Evolutionary conservation across 2,113 vertebrate genomes (phyloP), one percentile per base, ranked within the genome.

Genomic region (Saccopteryx bilineata): DNA sequence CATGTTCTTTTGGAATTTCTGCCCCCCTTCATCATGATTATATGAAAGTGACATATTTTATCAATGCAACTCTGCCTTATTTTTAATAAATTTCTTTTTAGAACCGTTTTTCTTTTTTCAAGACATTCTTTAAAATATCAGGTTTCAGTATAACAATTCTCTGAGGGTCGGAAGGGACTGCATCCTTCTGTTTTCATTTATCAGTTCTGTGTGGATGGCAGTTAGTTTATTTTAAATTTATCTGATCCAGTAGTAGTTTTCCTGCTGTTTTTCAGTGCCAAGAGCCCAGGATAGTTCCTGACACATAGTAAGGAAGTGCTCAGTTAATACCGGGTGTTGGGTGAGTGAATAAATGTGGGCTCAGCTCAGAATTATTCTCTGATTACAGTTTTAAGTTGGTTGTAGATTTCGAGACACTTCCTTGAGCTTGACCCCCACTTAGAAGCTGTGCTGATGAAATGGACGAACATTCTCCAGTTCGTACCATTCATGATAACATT

Each of bases 1-100:
- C 15, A 2, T 75, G 28, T 92, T 75, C 52, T 90, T 65, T 87
- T 79, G 21, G 48, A 39, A 75, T 66, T 39, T 39, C 39, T 39
- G 39, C 39, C 39, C 5, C 19, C 48, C 76, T 58, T 28, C 69
- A 52, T 23, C 80, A 1, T 52, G 63, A 31, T 84, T 82, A 72
- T 61, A 9, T 61, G 50, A 56, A 93, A 54, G 18, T 79, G 74
- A 46, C 58, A 23, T 66, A 17, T 84, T 85, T 93, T 83, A 15
- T 6, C 48, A 84, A 12, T 78, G 72, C 65, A 88, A 58, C 15
- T 13, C 9, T 65, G 28, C 52, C 48, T 54, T 80, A 39, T 56
- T 97, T 94, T 61, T 52, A 85, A 56, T 54, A 46, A 6, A 2
- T 78, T 92, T 92, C 21, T 52, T 80, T 90, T 91, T 72, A 60